Base-by-base conservation (phyloP, 2,113 vertebrate genomes). In the Cettia cetti region DNA sequence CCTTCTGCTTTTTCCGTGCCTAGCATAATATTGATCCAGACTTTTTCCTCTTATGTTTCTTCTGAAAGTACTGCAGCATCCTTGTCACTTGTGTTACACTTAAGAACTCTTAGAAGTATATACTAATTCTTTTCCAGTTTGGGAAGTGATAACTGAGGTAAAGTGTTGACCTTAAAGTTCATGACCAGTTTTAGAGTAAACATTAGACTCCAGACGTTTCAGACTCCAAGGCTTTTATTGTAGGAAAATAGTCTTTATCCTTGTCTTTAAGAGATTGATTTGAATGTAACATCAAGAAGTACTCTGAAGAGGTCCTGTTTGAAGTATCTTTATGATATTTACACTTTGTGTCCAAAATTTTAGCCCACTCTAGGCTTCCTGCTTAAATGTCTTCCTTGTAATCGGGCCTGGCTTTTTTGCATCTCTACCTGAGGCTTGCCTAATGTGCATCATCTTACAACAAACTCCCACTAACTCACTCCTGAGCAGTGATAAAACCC, bases 1-100 rank as follows among this genome's bases (percentile, higher is more conserved):
- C 82, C 64, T 85, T 92, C 84, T 95, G 44, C 72, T 93, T 87
- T 91, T 94, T 94, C 61, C 18, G 9, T 64, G 71, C 54, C 91
- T 88, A 49, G 61, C 63, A 57, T 79, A 86, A 90, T 89, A 94
- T 54, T 90, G 95, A 61, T 89, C 40, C 35, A 76, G 76, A 30
- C 75, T 49, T 39, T 21, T 45, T 27, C 33, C 44, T 90, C 53
- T 78, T 44, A 8, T 6, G 19, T 68, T 93, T 50, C 70, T 87
- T 56, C 79, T 95, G 75, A 77, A 31, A 15, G 2, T 33, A 31
- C 52, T 45, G 45, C 40, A 53, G 61, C 60, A 64, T 85, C 68
- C 50, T 79, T 89, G 31, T 53, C 56, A 31, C 30, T 76, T 82
- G 61, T 61, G 18, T 69, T 54, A 35, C 30, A 42, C 26, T 35